Evolutionary conservation across 2,797 vertebrate genomes (phyloP), one percentile per base, ranked within the genome.

Genomic region (Parambassis ranga): DNA sequence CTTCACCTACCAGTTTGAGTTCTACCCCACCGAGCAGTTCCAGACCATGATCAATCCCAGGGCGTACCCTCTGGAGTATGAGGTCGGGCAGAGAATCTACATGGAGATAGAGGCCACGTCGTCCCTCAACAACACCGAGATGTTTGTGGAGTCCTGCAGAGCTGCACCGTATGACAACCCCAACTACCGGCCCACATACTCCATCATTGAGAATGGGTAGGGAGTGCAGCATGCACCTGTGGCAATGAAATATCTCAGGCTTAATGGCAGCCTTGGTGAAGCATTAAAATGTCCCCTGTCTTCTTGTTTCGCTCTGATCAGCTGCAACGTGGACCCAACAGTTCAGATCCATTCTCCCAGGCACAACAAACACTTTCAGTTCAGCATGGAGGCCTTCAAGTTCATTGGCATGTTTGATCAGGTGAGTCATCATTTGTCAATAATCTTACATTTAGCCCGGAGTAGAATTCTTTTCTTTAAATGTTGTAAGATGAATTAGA

Each of bases 61-160:
- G 14, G 32, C 50, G 4, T 89, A 83, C 48, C 86, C 85, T 2
- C 42, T 88, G 62, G 53, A 87, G 8, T 82, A 86, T 3, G 27
- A 33, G 3, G 68, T 90, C 18, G 62, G 66, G 24, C 46, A 89
- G 19, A 58, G 63, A 31, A 78, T 91, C 16, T 87, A 51, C 61
- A 85, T 89, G 81, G 69, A 88, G 69, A 89, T 89, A 6, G 36
- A 73, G 9, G 77, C 79, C 0, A 33, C 53, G 13, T 43, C 63
- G 11, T 32, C 59, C 6, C 41, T 87, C 23, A 62, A 76, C 48
- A 76, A 77, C 37, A 75, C 68, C 0, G 62, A 79, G 75, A 35
- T 91, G 27, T 91, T 91, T 43, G 79, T 90, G 24, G 83, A 89
- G 72, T 79, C 82, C 48, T 90, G 82, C 74, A 80, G 5, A 30